Conservation (phyloP, 2,113 vertebrate species). For the Ctenodactylus gundi region DNA sequence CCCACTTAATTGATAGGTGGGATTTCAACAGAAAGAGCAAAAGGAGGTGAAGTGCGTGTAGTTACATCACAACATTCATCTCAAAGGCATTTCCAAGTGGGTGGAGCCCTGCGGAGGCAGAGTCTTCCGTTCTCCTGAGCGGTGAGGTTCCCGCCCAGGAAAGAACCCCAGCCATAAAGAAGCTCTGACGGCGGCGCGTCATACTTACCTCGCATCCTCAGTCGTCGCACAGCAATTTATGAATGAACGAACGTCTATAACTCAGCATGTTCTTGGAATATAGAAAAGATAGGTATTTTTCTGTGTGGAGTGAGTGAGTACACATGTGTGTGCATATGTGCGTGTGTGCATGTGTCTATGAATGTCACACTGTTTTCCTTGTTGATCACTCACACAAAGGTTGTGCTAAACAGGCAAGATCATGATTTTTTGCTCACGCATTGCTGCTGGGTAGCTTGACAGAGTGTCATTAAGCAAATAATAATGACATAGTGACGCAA, state of each 20-base stretch:
- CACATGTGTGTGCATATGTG: too few species aligned
- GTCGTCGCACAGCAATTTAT: not conserved
- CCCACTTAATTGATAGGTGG: not conserved
- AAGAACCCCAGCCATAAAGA: not conserved
- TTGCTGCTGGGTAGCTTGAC: not conserved
- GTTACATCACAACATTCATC: not conserved
- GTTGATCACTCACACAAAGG: not conserved
- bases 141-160: not conserved
- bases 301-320: too few species aligned
- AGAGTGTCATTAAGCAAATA: not conserved
- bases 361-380: not conserved
- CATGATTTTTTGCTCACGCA: not conserved
- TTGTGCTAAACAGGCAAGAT: not conserved
- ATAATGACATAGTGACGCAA: too few species aligned
- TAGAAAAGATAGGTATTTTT: not conserved
- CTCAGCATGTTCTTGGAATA: not conserved
- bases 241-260: not conserved
- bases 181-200: accelerated
- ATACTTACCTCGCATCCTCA: not conserved
- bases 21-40: not conserved
- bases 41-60: too few species aligned
- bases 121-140: not conserved
- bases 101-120: not conserved
- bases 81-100: not conserved
- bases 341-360: not conserved